Evolutionary conservation across 1,140 invertebrate species (phyloP).

Genomic region (Chionoecetes opilio): DNA sequence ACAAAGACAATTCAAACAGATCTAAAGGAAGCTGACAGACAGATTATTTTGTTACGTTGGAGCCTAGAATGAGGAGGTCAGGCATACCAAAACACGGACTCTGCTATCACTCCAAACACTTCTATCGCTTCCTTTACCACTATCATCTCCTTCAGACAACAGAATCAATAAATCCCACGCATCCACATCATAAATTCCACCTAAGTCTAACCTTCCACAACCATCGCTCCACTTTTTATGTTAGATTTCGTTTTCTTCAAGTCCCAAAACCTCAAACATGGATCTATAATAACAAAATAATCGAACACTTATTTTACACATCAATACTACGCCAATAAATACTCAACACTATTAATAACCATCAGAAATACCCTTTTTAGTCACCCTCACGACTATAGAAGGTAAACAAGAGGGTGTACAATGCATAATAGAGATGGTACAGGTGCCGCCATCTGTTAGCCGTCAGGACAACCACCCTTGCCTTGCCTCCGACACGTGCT

Average conservation of each 20-base stretch:
- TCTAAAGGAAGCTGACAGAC: too few relatives aligned
- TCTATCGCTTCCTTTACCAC: too few relatives aligned
- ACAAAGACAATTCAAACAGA: too few relatives aligned
- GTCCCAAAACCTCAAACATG: not conserved
- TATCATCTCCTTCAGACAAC: too few relatives aligned
- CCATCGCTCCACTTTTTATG: not conserved
- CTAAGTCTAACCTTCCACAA: not conserved
- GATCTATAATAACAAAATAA: not conserved
- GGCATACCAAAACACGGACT: too few relatives aligned
- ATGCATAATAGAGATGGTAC: not conserved
- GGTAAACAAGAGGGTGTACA: not conserved
- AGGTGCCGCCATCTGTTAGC: constrained; percentile 55
- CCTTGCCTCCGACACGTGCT: constrained; percentile 21
- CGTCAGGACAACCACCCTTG: not conserved
- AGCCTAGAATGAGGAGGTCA: too few relatives aligned
- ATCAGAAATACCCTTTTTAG: not conserved
- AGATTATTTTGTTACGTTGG: too few relatives aligned
- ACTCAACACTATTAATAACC: not conserved
- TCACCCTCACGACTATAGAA: not conserved
- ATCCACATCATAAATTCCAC: not conserved
- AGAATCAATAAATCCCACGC: not conserved
- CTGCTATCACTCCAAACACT: too few relatives aligned
- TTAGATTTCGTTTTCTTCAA: not conserved
- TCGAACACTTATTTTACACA: not conserved
- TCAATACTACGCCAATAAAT: too few relatives aligned